Percentiles rank a stretch among this genome's conserved stretches.
These are phyloP conservation scores for Saguinus imperator DNA, from an alignment of 2,113 vertebrate species.

Conservation along the genomic window DNA sequence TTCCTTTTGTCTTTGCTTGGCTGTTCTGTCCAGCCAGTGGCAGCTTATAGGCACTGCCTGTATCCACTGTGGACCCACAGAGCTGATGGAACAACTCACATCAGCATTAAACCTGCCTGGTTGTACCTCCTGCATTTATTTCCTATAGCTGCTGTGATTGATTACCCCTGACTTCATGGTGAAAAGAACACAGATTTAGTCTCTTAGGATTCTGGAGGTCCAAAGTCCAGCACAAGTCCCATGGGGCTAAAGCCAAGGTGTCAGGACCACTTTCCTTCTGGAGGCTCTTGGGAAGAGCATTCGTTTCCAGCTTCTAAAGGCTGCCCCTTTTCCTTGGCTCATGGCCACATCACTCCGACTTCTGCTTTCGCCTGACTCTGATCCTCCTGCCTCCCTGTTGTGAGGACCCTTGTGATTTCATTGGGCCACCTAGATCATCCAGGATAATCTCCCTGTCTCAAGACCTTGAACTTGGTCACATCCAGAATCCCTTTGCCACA, in stretches of 20 bases:
- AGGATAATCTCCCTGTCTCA: not conserved
- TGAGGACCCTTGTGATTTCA: not conserved
- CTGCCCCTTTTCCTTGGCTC: not conserved
- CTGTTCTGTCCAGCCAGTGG: not conserved
- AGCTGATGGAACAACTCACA: not conserved
- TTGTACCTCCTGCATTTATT: not conserved
- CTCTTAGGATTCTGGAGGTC: not conserved
- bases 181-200: not conserved
- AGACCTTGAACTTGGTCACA: not conserved
- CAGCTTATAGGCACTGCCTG: too few relatives aligned
- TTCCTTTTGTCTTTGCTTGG: not conserved
- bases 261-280: not conserved
- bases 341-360: fast-evolving
- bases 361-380: not conserved
- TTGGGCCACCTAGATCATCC: too few relatives aligned
- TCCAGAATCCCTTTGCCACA: not conserved
- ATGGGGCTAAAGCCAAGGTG: not conserved
- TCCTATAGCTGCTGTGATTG: not conserved
- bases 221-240: not conserved
- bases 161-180: not conserved
- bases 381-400: not conserved
- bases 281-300: not conserved
- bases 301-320: not conserved
- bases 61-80: not conserved
- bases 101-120: not conserved